Base-by-base conservation (phyloP, 2,888 invertebrate genomes). In the Dione juno region DNA sequence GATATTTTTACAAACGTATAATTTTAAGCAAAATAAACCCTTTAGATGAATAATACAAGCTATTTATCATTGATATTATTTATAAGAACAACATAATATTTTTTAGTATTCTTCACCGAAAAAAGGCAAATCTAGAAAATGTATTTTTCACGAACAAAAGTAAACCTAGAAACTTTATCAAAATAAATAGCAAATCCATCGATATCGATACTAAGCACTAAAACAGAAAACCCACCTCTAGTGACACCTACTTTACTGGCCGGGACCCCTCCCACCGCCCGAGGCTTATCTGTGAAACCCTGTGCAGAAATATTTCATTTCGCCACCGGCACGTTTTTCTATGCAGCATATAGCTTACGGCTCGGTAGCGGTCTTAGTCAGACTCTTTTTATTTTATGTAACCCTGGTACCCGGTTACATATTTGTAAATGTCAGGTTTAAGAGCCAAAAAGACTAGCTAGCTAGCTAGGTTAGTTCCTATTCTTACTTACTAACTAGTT, bases 221-320 rank as follows among this genome's bases (percentile, higher is more conserved):
- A 19, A 67, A 13, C 19, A 21, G 13, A 70, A 28, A 58, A 10
- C 7, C 0, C 85, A 74, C 72, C 84, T 67, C 84, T 82, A 82
- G 73, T 71, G 79, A 82, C 86, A 86, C 87, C 83, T 87, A 88
- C 85, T 87, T 86, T 84, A 84, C 86, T 83, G 84, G 80, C 81
- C 82, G 81, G 82, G 82, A 77, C 76, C 80, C 80, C 77, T 72
- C 78, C 75, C 79, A 72, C 76, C 72, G 75, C 81, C 80, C 79
- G 77, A 80, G 80, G 86, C 84, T 88, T 86, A 87, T 87, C 87
- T 83, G 84, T 82, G 82, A 75, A 77, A 85, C 85, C 82, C 84
- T 79, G 77, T 78, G 79, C 76, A 85, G 86, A 85, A 84, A 86
- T 87, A 88, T 88, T 86, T 87, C 87, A 87, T 88, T 84, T 84